Evolutionary conservation across 2,888 invertebrate genomes (phyloP).

Genomic region (Melieria picta): DNA sequence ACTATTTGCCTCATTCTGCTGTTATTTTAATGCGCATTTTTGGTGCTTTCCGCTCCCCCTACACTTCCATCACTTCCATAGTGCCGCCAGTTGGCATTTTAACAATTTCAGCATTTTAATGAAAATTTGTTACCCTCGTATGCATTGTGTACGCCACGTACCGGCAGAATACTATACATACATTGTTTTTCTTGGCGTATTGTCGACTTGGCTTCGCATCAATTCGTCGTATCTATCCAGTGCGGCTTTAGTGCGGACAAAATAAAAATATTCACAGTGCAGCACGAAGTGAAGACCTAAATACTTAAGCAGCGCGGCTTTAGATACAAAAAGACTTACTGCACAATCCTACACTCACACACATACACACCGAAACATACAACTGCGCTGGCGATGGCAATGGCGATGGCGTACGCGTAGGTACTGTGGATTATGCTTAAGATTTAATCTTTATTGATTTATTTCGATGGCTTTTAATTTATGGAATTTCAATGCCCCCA

Average conservation of each 20-base stretch:
- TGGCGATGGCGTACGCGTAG: constrained; percentile 1
- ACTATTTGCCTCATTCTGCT: not conserved
- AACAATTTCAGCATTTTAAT: constrained; percentile 48
- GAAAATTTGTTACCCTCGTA: constrained; percentile 40
- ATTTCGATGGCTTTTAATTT: constrained; percentile 60
- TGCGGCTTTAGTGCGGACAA: not conserved
- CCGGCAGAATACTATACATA: not conserved
- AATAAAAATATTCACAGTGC: constrained; percentile 50
- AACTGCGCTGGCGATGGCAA: not conserved
- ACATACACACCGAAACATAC: not conserved
- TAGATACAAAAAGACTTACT: not conserved
- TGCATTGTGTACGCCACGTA: not conserved
- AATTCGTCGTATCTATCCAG: not conserved
- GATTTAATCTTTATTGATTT: constrained; percentile 64
- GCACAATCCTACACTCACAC: not conserved
- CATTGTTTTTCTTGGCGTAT: too few relatives aligned
- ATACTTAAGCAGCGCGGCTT: constrained; percentile 53
- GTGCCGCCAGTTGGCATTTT: not conserved
- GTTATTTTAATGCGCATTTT: constrained; percentile 12
- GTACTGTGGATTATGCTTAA: constrained; percentile 44
- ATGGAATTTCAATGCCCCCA: constrained; percentile 20
- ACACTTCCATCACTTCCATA: too few relatives aligned
- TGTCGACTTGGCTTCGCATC: not conserved
- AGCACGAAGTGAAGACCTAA: constrained; percentile 49
- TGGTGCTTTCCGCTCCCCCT: not conserved